Base-by-base conservation (phyloP, 2,797 vertebrate species). In the Cyprinella venusta region DNA sequence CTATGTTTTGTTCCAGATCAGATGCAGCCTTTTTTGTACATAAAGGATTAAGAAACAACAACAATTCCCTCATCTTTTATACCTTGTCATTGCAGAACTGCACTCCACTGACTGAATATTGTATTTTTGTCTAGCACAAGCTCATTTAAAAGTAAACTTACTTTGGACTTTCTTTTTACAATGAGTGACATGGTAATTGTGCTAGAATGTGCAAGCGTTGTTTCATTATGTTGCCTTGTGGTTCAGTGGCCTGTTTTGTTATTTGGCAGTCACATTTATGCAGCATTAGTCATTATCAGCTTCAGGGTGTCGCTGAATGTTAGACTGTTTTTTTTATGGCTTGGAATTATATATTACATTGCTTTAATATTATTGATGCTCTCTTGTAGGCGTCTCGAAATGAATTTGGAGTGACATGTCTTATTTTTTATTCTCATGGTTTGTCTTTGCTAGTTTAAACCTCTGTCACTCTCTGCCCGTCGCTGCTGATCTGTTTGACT, bases 181-280 rank as follows among this genome's bases (percentile, higher is more conserved):
- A 24, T 24, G 38, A n/a, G 36, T 45, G 36, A 36, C 5, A n/a
- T 78, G 15, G 16, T 77, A 26, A 68, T 40, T 65, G 13, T 18
- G n/a, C 21, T 30, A 59, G 52, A 78, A 59, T 78, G 54, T 36
- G 19, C 38, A 48, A 45, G 24, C 13, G 19, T 61, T 18, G 45
- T 82, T 69, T 38, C 4, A 36, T 36, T 45, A 30, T 67, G 36
- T 54, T 77, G 36, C 36, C 33, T 64, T 40, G 19, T 36, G 33
- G 16, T 79, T 50, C 80, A 72, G 56, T 82, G 56, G 56, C 74
- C 65, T 85, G 48, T 65, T 52, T 76, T 68, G 30, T 40, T 69
- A 76, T 76, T 79, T 61, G 33, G 81, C 19, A 76, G 38, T 81
- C 65, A 59, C 52, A 64, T 85, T 68, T 70, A 36, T 85, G 40